A percentile compares a stretch with the other conserved stretches of the same genome.
These are phyloP conservation scores for Teleiodes luculella DNA, from an alignment of 2,888 invertebrate species.

Conservation along the genomic window DNA sequence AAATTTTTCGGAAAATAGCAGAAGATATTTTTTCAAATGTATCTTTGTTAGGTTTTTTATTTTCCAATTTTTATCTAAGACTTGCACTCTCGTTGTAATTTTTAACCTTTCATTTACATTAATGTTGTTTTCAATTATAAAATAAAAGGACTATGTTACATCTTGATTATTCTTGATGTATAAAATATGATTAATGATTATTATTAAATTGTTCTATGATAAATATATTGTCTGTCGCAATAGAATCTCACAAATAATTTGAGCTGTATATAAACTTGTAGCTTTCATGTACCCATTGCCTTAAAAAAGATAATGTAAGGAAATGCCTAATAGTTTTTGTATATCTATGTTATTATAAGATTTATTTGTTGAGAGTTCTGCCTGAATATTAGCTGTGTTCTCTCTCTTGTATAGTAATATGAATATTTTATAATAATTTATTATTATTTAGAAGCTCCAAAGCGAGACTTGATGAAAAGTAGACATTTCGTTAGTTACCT, in stretches of 20 bases:
- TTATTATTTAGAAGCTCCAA: conserved; percentile 10
- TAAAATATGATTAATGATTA: neutral
- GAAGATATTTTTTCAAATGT: no score
- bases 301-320: conserved; percentile 19
- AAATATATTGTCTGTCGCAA: neutral
- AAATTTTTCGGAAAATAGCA: no score
- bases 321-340: conserved; percentile 24
- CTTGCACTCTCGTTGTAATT: no score
- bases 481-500: conserved; percentile 13
- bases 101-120: no score
- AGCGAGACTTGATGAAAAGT: conserved; percentile 6
- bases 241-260: conserved; percentile 21
- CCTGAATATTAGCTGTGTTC: conserved; percentile 19
- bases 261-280: conserved; percentile 20
- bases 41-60: no score
- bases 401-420: conserved; percentile 19
- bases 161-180: neutral
- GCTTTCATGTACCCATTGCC: conserved; percentile 24
- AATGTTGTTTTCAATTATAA: no score
- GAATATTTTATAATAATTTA: conserved; percentile 12
- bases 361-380: conserved; percentile 13
- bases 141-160: no score
- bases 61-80: no score
- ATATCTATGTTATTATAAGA: conserved; percentile 23
- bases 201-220: neutral